Conservation (phyloP, 1,140 invertebrate species). For the Heterodera schachtii region DNA sequence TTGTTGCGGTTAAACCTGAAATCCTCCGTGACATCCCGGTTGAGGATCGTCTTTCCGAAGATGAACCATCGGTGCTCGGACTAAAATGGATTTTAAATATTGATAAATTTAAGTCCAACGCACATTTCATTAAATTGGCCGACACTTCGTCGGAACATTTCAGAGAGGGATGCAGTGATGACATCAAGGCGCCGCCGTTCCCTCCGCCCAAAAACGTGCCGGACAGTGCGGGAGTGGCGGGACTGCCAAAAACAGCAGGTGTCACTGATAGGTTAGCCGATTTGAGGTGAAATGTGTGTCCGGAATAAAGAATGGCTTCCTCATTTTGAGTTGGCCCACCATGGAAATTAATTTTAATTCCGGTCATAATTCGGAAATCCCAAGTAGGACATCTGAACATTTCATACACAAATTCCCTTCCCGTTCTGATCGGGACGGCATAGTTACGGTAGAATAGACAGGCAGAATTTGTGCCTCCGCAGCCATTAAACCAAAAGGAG, state of each 20-base stretch:
- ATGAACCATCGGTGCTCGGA: no score
- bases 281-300: no score
- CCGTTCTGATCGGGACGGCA: neutral
- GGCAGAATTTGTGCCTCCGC: neutral
- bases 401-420: neutral
- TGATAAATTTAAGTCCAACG: no score
- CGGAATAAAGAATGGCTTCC: neutral
- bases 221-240: neutral
- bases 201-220: neutral
- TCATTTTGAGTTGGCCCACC: neutral
- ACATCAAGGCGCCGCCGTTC: neutral
- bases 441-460: neutral
- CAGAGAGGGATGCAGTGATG: neutral
- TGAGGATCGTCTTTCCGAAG: no score
- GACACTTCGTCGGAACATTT: neutral
- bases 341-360: neutral
- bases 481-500: neutral
- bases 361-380: neutral
- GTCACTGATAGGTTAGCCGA: neutral
- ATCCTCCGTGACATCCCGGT: no score
- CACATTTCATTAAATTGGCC: neutral
- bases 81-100: no score
- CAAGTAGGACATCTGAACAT: neutral
- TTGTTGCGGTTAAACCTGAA: no score
- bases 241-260: neutral